Evolutionary conservation across 2,888 invertebrate genomes (phyloP).

Genomic region (Oxystoma pomonae): DNA sequence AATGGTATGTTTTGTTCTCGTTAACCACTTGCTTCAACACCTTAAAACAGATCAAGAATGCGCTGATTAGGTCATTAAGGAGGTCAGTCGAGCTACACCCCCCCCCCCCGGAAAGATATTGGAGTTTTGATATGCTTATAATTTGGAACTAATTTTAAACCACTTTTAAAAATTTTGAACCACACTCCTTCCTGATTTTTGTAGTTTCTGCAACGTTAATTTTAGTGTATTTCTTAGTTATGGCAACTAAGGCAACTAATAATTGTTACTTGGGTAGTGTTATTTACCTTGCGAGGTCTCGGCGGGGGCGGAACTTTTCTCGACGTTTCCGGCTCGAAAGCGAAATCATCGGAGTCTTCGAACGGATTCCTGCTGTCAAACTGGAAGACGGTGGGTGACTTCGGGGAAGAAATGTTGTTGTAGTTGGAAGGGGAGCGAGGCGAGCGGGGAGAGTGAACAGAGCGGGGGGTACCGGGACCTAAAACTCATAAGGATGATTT

Average conservation of each 20-base stretch:
- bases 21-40: not conserved
- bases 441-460: constrained; percentile 15
- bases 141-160: no score
- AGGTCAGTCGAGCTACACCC: no score
- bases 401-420: constrained; percentile 24
- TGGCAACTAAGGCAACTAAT: no score
- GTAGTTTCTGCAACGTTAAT: no score
- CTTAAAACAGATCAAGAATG: not conserved
- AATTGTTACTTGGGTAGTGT: no score
- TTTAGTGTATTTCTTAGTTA: no score
- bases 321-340: not conserved
- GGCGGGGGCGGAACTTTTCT: not conserved
- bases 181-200: no score
- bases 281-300: not conserved
- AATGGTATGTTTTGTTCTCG: constrained; percentile 45
- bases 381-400: constrained; percentile 27
- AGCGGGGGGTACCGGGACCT: constrained; percentile 9
- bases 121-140: no score
- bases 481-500: no score
- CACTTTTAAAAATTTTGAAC: no score
- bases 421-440: constrained; percentile 18
- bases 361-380: constrained; percentile 16
- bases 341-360: constrained; percentile 11
- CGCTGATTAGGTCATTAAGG: no score
- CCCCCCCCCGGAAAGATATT: no score